Evolutionary conservation across 2,888 invertebrate species (phyloP).

Genomic region (Drosophila borealis): DNA sequence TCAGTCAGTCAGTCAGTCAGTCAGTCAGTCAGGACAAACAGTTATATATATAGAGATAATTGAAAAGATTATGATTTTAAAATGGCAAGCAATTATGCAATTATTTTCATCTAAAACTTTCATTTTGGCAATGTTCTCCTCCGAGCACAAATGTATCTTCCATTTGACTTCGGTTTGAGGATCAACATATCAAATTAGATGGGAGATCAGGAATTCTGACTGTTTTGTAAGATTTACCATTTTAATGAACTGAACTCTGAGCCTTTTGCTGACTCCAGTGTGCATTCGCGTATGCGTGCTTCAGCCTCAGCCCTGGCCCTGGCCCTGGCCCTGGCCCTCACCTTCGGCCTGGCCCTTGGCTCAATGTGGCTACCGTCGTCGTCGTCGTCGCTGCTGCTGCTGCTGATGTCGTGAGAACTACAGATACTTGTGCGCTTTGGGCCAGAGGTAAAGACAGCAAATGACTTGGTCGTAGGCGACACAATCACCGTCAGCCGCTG

Average conservation of each 20-base stretch:
- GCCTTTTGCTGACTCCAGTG: conserved; percentile 5
- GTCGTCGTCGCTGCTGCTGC: conserved; percentile 24
- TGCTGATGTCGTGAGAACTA: conserved; percentile 67
- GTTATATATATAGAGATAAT: too few relatives aligned
- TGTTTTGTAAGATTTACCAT: not conserved
- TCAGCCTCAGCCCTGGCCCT: conserved; percentile 4
- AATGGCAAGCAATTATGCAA: too few relatives aligned
- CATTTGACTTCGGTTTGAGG: too few relatives aligned
- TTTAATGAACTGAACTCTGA: not conserved
- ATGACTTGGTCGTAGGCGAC: conserved; percentile 69
- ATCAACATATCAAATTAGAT: too few relatives aligned
- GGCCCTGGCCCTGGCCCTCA: conserved; percentile 5
- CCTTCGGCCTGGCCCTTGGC: conserved; percentile 31
- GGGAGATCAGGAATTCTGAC: too few relatives aligned
- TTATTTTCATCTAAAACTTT: too few relatives aligned
- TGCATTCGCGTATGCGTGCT: conserved; percentile 18
- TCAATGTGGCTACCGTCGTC: conserved; percentile 57
- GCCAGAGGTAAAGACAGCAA: conserved; percentile 27
- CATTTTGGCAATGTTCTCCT: too few relatives aligned
- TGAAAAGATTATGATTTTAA: too few relatives aligned
- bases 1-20: too few relatives aligned
- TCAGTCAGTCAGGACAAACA: too few relatives aligned
- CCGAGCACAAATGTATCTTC: too few relatives aligned
- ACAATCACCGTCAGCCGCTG: conserved; percentile 58
- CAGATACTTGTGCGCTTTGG: conserved; percentile 51